Base-by-base conservation (phyloP, 2,113 vertebrate genomes). In the Python bivittatus region DNA sequence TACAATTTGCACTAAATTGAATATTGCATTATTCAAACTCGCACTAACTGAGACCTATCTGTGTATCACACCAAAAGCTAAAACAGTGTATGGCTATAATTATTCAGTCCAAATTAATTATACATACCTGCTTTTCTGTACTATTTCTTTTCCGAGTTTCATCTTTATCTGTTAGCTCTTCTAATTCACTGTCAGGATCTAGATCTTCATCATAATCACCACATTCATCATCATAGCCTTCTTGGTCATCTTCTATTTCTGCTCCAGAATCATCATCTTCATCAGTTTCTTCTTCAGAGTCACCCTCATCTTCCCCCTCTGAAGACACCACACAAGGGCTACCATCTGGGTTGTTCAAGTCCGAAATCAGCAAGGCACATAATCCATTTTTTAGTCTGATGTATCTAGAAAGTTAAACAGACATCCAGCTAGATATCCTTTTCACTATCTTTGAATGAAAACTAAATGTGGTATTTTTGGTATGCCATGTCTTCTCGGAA, bases 301-400 rank as follows among this genome's bases (percentile, higher is more conserved):
- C 96, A 0, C 95, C 94, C 0, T 97, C 96, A 0, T 98, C 97
- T 0, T 98, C 97, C 0, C 97, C 98, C 2, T 98, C 98, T 23
- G 97, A 97, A 0, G 96, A 96, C 3, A 94, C 95, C 6, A 93
- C 93, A 93, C 96, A 94, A 92, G 95, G 93, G 61, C 96, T 97
- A 85, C 97, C 95, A 23, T 98, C 98, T 0, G 93, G 20, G 48
- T 97, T 97, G 95, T 98, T 98, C 94, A 99, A 96, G 97, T 99
- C 99, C 38, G 99, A 99, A 97, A 99, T 98, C 96, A 99, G 98
- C 90, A 99, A 98, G 56, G 97, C 99, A 96, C 98, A 96, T 89
- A 99, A 98, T 92, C 99, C 98, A 92, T 99, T 99, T 12, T 96
- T 97, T 94, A 99, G 97, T 94, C 98, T 97, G 90, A 99, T 98